These are phyloP conservation scores for Abrostola tripartita DNA, from an alignment of 2,888 invertebrate species.

Conservation along the genomic window DNA sequence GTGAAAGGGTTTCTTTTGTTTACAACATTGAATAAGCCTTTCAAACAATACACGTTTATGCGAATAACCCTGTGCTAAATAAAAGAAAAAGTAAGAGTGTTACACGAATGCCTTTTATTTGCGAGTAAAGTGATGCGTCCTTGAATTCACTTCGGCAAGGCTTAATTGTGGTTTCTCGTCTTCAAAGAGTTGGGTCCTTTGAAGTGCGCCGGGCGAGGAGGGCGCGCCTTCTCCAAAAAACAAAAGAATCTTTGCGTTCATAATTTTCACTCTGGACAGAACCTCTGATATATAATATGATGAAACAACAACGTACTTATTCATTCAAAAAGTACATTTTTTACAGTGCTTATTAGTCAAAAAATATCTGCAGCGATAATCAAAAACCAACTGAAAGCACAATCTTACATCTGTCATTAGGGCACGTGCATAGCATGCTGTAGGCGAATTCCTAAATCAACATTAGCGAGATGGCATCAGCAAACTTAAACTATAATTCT, in stretches of 20 bases:
- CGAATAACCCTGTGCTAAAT: constrained; percentile 71
- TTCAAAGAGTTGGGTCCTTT: constrained; percentile 86
- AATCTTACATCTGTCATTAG: constrained; percentile 47
- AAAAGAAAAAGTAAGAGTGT: constrained; percentile 81
- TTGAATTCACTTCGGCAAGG: constrained; percentile 83
- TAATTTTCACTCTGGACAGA: constrained; percentile 70
- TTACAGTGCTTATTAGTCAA: constrained; percentile 12
- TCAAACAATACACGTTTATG: constrained; percentile 71
- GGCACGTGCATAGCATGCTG: constrained; percentile 29
- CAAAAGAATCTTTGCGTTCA: constrained; percentile 76
- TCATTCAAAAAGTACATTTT: constrained; percentile 19
- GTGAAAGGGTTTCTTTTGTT: constrained; percentile 70
- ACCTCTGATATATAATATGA: constrained; percentile 42
- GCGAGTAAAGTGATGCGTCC: constrained; percentile 78
- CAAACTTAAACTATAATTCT: constrained; percentile 52
- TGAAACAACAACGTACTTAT: constrained; percentile 16
- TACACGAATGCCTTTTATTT: constrained; percentile 79
- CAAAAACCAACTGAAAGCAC: constrained; percentile 7
- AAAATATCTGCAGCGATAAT: not conserved
- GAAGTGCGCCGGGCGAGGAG: constrained; percentile 65
- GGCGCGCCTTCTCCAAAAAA: constrained; percentile 67
- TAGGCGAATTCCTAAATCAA: constrained; percentile 60
- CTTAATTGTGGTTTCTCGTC: constrained; percentile 85
- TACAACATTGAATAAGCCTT: constrained; percentile 65
- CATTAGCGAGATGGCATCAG: constrained; percentile 64